These are phyloP conservation scores for Oscheius myriophilus DNA, from an alignment of 2,888 invertebrate genomes.

Conservation along the genomic window DNA sequence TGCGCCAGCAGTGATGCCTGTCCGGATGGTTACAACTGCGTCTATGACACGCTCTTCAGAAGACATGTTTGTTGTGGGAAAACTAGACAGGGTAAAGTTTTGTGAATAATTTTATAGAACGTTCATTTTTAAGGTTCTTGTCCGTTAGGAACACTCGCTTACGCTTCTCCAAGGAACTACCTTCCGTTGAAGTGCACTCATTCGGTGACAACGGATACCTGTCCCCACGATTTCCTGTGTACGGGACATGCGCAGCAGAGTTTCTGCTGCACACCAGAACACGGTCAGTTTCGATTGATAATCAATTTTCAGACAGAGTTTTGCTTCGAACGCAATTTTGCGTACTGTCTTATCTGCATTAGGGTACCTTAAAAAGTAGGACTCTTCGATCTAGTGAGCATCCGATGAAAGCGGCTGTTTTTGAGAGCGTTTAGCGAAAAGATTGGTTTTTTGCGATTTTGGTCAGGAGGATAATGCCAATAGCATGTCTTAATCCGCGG, in stretches of 20 bases:
- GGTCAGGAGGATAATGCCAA: no score
- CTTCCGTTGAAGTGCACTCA: slow-evolving; percentile 40
- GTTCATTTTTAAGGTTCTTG: slow-evolving; percentile 47
- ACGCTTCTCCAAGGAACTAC: slow-evolving; percentile 34
- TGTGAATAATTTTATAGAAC: no score
- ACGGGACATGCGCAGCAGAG: slow-evolving; percentile 41
- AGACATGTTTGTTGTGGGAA: slow-evolving; percentile 50
- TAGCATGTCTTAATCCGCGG: no score
- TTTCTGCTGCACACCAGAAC: slow-evolving; percentile 49
- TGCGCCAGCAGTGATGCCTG: slow-evolving; percentile 33
- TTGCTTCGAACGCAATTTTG: no score
- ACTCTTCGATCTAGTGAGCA: no score
- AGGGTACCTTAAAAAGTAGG: no score
- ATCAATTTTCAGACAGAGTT: no score
- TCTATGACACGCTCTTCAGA: slow-evolving; percentile 47
- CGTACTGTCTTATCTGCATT: no score
- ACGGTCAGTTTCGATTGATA: slow-evolving; percentile 33
- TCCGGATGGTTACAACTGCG: slow-evolving; percentile 47
- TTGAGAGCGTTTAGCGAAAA: no score
- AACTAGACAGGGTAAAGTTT: slow-evolving; percentile 16
- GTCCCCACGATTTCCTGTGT: slow-evolving; percentile 47
- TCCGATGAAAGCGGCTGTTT: no score
- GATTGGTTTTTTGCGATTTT: no score
- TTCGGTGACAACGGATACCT: slow-evolving; percentile 36
- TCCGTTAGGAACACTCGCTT: slow-evolving; percentile 45